Evolutionary conservation across 2,797 vertebrate genomes (phyloP), one percentile per base, ranked within the genome.

Genomic region (Bucorvus abyssinicus): DNA sequence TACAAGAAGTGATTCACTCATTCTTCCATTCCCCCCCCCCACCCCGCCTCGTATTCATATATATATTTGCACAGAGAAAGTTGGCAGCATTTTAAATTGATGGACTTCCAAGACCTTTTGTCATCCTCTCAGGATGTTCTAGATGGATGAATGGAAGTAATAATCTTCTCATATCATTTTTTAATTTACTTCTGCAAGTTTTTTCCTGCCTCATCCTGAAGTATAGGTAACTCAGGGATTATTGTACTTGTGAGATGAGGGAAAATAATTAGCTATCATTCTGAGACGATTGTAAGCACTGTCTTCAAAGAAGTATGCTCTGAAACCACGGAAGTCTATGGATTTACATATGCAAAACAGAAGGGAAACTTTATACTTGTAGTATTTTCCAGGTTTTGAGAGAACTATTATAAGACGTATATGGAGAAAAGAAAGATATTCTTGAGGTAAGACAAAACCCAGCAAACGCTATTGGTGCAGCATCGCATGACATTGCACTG

Each of bases 41-140:
- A n/a, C n/a, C n/a, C n/a, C n/a, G n/a, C n/a, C n/a, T n/a, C n/a
- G n/a, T n/a, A 29, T 67, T 87, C 32, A 30, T 49, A 15, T 52
- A 6, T 29, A 24, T 11, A 10, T 64, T 87, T 90, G 23, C 52
- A 64, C 24, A 6, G 23, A 85, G n/a, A 77, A 84, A 89, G 32
- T 56, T 38, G 9, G 59, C 32, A 86, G 71, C 36, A 45, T 12
- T 92, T 94, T n/a, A 92, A 95, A 95, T 95, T 90, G 87, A 89
- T 92, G 60, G 34, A 7, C n/a, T 87, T 74, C 57, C 40, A 67
- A 93, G 78, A 87, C 56, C 86, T 93, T 95, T 52, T 90, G 67
- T 80, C 81, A 83, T 63, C 78, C 74, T 79, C 67, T 95, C 74
- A 86, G 74, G 84, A 92, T 92, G 67, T 90, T 90, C 73, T 89